These are phyloP conservation scores for Melinaea menophilus DNA, from an alignment of 2,888 invertebrate species.

Conservation along the genomic window DNA sequence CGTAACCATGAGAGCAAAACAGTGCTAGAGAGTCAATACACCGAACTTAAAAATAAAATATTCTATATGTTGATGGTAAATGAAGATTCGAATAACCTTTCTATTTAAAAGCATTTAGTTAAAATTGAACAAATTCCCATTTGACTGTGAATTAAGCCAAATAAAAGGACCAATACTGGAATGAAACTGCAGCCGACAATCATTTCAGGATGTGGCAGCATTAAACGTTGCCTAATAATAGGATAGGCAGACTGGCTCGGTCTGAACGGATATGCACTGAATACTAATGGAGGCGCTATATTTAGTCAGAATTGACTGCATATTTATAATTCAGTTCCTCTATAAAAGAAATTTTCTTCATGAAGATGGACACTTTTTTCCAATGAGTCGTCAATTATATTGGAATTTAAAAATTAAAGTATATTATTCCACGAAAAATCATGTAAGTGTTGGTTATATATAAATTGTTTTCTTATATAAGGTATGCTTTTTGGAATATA, in stretches of 20 bases:
- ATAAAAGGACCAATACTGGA: conserved; percentile 22
- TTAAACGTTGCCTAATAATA: conserved; percentile 33
- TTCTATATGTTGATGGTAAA: not conserved
- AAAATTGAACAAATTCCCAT: conserved; percentile 4
- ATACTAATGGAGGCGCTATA: conserved; percentile 53
- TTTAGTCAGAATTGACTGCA: not conserved
- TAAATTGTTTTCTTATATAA: too few species aligned
- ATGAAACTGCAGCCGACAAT: conserved; percentile 30
- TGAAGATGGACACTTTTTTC: too few species aligned
- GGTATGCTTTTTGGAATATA: too few species aligned
- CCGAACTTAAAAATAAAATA: too few species aligned
- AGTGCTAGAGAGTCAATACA: too few species aligned
- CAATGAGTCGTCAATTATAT: too few species aligned
- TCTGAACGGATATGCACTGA: conserved; percentile 54
- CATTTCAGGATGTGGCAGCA: conserved; percentile 29
- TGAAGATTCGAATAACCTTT: not conserved
- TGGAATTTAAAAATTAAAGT: too few species aligned
- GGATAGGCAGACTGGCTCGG: conserved; percentile 32
- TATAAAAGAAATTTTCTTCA: too few species aligned
- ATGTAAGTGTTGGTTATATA: too few species aligned
- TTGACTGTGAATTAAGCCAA: conserved; percentile 13
- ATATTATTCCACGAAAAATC: too few species aligned
- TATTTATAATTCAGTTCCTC: conserved; percentile 1
- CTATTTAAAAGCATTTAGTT: not conserved
- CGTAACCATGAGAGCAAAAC: too few species aligned